phyloP scores from a whole-genome alignment of 2,797 vertebrate species.

The Lateolabrax maculatus region DNA sequence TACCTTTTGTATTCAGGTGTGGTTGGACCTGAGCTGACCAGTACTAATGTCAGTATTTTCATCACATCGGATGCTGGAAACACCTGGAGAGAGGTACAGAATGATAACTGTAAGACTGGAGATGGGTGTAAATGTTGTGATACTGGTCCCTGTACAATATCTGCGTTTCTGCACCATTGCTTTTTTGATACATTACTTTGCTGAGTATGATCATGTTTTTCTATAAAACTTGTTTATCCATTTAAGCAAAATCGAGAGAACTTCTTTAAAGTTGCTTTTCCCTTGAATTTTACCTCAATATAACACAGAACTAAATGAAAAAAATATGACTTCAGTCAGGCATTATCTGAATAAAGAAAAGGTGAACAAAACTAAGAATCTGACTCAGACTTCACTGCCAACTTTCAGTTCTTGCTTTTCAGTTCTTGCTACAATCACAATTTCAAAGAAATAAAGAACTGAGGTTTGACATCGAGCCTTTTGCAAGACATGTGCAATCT shows the following conservation, averaged over 20 bases:
- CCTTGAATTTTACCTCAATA: slow-evolving; percentile 16
- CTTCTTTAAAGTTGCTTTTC: not conserved
- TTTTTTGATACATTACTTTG: not conserved
- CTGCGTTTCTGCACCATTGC: not conserved
- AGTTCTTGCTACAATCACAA: slow-evolving; percentile 36
- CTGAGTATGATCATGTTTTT: not conserved
- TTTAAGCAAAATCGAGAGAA: not conserved
- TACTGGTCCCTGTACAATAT: not conserved
- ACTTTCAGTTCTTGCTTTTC: slow-evolving; percentile 29
- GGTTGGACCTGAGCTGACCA: slow-evolving; percentile 90
- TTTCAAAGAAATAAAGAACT: slow-evolving; percentile 34
- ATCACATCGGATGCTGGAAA: slow-evolving; percentile 96
- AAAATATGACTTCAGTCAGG: slow-evolving; percentile 3
- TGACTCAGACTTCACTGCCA: slow-evolving; percentile 29
- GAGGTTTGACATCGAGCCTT: slow-evolving; percentile 56
- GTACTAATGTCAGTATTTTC: slow-evolving; percentile 93
- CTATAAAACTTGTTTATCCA: not conserved
- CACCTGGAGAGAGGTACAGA: slow-evolving; percentile 93
- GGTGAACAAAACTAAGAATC: slow-evolving; percentile 20
- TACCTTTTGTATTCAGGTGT: slow-evolving; percentile 85
- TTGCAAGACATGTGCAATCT: slow-evolving; percentile 43
- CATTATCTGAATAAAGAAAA: slow-evolving; percentile 34
- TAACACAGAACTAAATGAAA: slow-evolving; percentile 3
- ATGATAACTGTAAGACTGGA: not conserved
- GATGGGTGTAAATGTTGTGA: not conserved